Percentiles rank a stretch among this genome's conserved stretches.
phyloP scores from a whole-genome alignment of 53 echinoderm and acorn worm species.

The Pentamera pediparva region DNA sequence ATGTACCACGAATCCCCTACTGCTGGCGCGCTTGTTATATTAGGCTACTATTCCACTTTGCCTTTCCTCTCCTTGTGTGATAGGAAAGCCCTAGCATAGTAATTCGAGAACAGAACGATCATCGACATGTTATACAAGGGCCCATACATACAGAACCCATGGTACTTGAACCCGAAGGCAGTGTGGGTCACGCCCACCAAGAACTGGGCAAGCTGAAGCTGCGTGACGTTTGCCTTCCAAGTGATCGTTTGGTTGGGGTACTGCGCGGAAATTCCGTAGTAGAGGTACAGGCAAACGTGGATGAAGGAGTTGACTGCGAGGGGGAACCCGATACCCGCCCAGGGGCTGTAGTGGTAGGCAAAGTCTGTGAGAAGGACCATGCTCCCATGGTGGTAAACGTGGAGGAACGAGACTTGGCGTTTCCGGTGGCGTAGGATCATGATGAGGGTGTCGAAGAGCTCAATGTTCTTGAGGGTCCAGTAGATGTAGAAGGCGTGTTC shows the following conservation, averaged over 20 bases:
- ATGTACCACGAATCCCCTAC: no score
- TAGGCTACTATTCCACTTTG: no score
- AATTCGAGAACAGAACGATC: conserved; percentile 82
- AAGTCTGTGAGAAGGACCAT: conserved; percentile 93
- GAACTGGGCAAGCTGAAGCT: conserved; percentile 83
- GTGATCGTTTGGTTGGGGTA: conserved; percentile 53
- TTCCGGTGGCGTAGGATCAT: conserved; percentile 94
- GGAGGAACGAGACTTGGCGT: conserved; percentile 91
- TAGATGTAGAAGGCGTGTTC: conserved; percentile 72
- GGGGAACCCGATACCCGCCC: conserved; percentile 81
- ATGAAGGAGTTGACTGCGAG: conserved; percentile 80
- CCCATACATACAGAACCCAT: conserved; percentile 81
- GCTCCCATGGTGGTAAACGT: conserved; percentile 90
- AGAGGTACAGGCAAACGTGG: conserved; percentile 89
- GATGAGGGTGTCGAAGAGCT: conserved; percentile 90
- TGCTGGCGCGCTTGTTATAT: no score
- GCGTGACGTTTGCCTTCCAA: conserved; percentile 88
- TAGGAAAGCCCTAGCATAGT: conserved; percentile 71
- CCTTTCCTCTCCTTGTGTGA: no score
- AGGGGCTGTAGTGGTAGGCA: conserved; percentile 70
- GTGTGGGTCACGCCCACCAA: conserved; percentile 71
- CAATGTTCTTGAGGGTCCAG: conserved; percentile 74
- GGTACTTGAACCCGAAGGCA: conserved; percentile 56
- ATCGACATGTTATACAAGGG: conserved; percentile 67
- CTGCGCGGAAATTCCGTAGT: conserved; percentile 82